Base-by-base conservation (phyloP, 2,888 invertebrate species). In the Amblyjoppa proteus region DNA sequence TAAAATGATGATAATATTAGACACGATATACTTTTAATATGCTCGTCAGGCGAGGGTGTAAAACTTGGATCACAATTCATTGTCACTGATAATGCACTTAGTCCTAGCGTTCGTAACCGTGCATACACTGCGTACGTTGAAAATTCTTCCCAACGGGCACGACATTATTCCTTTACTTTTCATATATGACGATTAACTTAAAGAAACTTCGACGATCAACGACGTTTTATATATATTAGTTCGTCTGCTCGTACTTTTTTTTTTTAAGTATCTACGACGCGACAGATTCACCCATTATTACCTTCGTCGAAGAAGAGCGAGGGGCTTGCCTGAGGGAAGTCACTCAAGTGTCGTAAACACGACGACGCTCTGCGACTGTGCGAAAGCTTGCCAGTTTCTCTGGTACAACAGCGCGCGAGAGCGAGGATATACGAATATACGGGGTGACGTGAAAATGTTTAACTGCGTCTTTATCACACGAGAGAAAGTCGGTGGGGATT, bases 41-140 rank as follows among this genome's bases (percentile, higher is more conserved):
- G 64, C 64, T 64, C 64, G 64, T 64, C 64, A 34, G 31, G 34
- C 64, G 64, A 64, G 84, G 73, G 45, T 64, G 75, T 25, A 68
- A 85, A 91, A 91, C 91, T 89, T 91, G 81, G 93, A 93, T 93
- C 93, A 93, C 93, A 92, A 93, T 88, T 90, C 90, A 92, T 93
- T 88, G 87, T 93, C 90, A 92, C 89, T 88, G 68, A 82, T 88
- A 74, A 88, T 88, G 88, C 90, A 93, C 91, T 93, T 93, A 93
- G 93, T 93, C 89, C 93, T 93, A 88, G 87, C 90, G 88, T 90
- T 90, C 81, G 87, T 88, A 68, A 88, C 76, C 61, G 73, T 89
- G 78, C 85, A 83, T 83, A 86, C 87, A 84, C 88, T 87, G 87
- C 89, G 84, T 88, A 85, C 89, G 87, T 88, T 87, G 77, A 87